These are phyloP conservation scores for Cynaeus angustus DNA, from an alignment of 2,888 invertebrate species.

Conservation along the genomic window DNA sequence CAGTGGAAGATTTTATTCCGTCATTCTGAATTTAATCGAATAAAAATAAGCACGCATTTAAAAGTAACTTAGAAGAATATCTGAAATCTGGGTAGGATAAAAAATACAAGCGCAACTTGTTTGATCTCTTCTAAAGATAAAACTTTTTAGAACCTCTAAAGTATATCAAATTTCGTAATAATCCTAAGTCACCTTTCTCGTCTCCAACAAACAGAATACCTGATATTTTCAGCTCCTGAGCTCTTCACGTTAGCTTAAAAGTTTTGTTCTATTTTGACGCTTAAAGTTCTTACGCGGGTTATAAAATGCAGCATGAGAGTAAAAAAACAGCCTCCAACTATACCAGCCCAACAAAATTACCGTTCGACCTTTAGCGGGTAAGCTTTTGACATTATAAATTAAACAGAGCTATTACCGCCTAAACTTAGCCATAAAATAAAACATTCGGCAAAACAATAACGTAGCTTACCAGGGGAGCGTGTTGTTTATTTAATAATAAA, in stretches of 20 bases:
- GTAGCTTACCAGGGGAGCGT: not conserved
- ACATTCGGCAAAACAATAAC: slow-evolving; percentile 31
- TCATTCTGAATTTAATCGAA: too few species aligned
- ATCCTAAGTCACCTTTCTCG: slow-evolving; percentile 1
- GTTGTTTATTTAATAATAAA: slow-evolving; percentile 41
- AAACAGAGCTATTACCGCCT: slow-evolving; percentile 4
- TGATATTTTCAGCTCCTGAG: slow-evolving; percentile 11
- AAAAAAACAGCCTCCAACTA: slow-evolving; percentile 4
- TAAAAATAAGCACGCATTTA: too few species aligned
- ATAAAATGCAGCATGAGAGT: slow-evolving; percentile 4
- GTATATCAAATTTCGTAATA: slow-evolving; percentile 19
- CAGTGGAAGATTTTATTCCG: too few species aligned
- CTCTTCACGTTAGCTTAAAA: not conserved
- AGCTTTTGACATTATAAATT: not conserved
- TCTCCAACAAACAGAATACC: slow-evolving; percentile 14
- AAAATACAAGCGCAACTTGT: too few species aligned
- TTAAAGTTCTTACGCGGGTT: not conserved
- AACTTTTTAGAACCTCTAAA: not conserved
- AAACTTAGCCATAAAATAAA: slow-evolving; percentile 18
- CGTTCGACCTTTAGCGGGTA: not conserved
- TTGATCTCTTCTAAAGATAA: not conserved
- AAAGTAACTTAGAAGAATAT: too few species aligned
- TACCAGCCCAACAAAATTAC: not conserved
- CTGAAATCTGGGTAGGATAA: too few species aligned
- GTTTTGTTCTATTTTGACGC: not conserved